Evolutionary conservation across 1,140 invertebrate genomes (phyloP), one percentile per base, ranked within the genome.

Genomic region (Pachyrhynchus sulphureomaculatus): DNA sequence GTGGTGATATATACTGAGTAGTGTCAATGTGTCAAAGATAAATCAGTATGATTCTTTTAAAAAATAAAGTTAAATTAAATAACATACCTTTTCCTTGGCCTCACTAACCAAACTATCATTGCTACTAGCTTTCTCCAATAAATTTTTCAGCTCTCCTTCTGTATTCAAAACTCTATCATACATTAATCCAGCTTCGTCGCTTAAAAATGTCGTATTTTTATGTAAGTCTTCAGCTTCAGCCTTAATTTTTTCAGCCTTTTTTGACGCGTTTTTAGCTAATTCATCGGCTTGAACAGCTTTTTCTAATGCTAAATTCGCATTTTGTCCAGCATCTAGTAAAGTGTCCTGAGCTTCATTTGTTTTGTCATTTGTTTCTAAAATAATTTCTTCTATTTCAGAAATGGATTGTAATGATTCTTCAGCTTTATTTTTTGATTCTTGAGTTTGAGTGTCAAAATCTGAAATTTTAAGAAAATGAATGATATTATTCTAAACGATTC

Each of bases 371-470:
- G 86, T 88, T 13, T 85, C 78, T 20, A 80, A 26, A 1, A 82
- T 73, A 18, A 78, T 65, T 12, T 75, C 59, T 66, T 84, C 75
- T 54, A 89, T 90, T 51, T 81, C 75, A 3, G 79, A 72, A 17
- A 90, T 82, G 45, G 80, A 76, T 49, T 78, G 66, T 29, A 90
- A 70, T 9, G 89, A 87, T 32, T 85, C 80, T 54, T 84, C 75
- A 0, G 89, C 89, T 59, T 83, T 83, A 5, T 79, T 77, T 39
- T 88, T 86, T 55, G 89, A 94, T 37, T 87, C 85, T 65, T 92
- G 84, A 1, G 97, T 93, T 77, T 94, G 84, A 36, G 88, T 84
- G 73, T 96, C 92, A 80, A 97, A 98, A 73, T 89, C 93, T 90
- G 68, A 68, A 77, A 76, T 12, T 12, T n/a, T n/a, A 39, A 33